Conservation (phyloP, 2,797 vertebrate genomes). For the Mus spretus region DNA sequence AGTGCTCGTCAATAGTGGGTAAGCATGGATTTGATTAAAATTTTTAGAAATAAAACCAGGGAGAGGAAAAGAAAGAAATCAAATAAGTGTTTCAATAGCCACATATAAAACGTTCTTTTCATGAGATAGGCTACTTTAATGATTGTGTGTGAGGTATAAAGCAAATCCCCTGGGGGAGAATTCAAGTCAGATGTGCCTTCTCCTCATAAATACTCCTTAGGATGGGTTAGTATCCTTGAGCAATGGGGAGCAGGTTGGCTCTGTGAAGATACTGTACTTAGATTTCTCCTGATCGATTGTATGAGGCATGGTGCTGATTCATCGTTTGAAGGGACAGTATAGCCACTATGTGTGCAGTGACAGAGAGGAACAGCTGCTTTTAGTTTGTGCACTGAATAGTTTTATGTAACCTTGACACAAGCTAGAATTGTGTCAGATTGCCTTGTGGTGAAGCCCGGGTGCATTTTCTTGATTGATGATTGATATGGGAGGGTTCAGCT, state of each 20-base stretch:
- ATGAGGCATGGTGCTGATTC: background rate
- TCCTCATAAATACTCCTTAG: background rate
- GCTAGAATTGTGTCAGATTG: background rate
- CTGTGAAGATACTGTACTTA: background rate
- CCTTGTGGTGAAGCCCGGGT: background rate
- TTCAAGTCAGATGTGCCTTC: background rate
- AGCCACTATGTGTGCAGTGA: background rate
- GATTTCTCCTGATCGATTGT: background rate
- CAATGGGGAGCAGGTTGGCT: background rate
- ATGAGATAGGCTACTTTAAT: background rate
- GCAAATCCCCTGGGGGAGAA: background rate
- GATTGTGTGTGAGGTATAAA: background rate
- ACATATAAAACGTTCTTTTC: background rate
- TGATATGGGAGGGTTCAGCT: background rate
- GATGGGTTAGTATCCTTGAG: background rate
- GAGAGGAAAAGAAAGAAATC: background rate
- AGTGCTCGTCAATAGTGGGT: background rate
- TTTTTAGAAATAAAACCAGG: background rate
- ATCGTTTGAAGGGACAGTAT: background rate
- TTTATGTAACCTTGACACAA: background rate
- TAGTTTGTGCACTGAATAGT: background rate
- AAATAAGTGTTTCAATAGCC: constrained; percentile 1
- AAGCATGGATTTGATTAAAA: background rate
- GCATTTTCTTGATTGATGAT: background rate
- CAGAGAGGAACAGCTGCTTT: background rate